These are phyloP conservation scores for Hyles lineata DNA, from an alignment of 2,888 invertebrate genomes.

Conservation along the genomic window DNA sequence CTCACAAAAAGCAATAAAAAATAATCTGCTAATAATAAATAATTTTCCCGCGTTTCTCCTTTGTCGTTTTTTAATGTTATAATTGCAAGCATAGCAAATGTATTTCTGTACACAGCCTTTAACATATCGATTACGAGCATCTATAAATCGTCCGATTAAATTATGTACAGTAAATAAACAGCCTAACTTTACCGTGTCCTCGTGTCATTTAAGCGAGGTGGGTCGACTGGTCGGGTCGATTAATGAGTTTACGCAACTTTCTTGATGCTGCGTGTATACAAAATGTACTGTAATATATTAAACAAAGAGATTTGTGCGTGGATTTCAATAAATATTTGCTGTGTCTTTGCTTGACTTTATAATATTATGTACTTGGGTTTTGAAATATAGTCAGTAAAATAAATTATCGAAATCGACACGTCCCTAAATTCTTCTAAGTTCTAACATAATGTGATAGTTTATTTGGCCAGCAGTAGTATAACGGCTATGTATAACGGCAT, in stretches of 20 bases:
- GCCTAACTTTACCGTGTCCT: slow-evolving; percentile 50
- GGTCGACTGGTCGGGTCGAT: slow-evolving; percentile 52
- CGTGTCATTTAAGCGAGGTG: slow-evolving; percentile 58
- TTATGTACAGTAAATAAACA: slow-evolving; percentile 29
- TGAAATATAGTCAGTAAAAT: too few relatives aligned
- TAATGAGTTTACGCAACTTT: slow-evolving; percentile 60
- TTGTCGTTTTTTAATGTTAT: background rate
- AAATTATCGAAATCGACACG: too few relatives aligned
- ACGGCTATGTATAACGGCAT: background rate
- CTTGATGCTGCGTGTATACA: slow-evolving; percentile 39
- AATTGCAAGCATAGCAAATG: background rate
- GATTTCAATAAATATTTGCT: slow-evolving; percentile 41
- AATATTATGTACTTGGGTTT: too few relatives aligned
- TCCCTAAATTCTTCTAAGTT: too few relatives aligned
- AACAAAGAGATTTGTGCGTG: slow-evolving; percentile 36
- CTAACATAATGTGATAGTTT: too few relatives aligned
- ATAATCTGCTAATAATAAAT: background rate
- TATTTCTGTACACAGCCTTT: background rate
- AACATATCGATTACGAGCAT: background rate
- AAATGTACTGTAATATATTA: slow-evolving; percentile 53
- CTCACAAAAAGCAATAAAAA: slow-evolving; percentile 11
- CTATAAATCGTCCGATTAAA: background rate
- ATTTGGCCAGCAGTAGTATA: too few relatives aligned
- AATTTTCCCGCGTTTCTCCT: background rate
- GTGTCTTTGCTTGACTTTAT: background rate